Evolutionary conservation across 53 echinoderm and acorn worm genomes (phyloP).

Genomic region (Temnopleurus reevesii): DNA sequence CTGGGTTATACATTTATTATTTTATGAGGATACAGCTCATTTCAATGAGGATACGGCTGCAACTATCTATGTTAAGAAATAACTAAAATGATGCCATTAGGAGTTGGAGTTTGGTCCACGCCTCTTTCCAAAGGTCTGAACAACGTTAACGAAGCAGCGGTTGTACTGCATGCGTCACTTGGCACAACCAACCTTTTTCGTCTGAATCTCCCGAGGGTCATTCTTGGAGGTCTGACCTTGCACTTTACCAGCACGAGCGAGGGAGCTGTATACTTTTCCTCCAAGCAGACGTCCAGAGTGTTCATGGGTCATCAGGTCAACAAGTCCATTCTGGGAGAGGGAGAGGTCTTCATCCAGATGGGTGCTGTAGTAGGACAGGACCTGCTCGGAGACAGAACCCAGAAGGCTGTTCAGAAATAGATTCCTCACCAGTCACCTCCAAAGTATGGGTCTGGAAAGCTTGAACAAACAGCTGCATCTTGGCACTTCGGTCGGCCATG

Average conservation of each 20-base stretch:
- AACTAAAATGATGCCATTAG: constrained; percentile 56
- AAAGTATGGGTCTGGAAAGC: constrained; percentile 87
- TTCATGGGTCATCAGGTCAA: constrained; percentile 82
- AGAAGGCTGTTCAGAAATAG: constrained; percentile 64
- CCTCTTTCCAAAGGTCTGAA: constrained; percentile 95
- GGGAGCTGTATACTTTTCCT: constrained; percentile 98
- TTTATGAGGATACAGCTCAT: no score
- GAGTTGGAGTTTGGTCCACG: constrained; percentile 99
- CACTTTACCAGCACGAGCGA: constrained; percentile 85
- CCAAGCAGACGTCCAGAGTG: constrained; percentile 88
- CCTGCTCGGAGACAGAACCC: constrained; percentile 78
- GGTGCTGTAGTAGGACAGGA: constrained; percentile 75
- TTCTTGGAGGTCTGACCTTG: constrained; percentile 81
- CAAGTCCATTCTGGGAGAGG: constrained; percentile 68
- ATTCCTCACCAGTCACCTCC: constrained; percentile 84
- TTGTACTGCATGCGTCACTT: constrained; percentile 99
- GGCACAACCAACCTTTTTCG: constrained; percentile 98
- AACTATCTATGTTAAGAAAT: no score
- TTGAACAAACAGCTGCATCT: constrained; percentile 94
- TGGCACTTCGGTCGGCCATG: no score
- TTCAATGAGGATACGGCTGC: no score
- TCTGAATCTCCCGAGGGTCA: constrained; percentile 96
- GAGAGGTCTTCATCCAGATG: constrained; percentile 74
- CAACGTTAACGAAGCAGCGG: constrained; percentile 95
- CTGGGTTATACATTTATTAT: no score